Evolutionary conservation across 2,797 vertebrate species (phyloP), one percentile per base, ranked within the genome.

Genomic region (Aldrovandia affinis): DNA sequence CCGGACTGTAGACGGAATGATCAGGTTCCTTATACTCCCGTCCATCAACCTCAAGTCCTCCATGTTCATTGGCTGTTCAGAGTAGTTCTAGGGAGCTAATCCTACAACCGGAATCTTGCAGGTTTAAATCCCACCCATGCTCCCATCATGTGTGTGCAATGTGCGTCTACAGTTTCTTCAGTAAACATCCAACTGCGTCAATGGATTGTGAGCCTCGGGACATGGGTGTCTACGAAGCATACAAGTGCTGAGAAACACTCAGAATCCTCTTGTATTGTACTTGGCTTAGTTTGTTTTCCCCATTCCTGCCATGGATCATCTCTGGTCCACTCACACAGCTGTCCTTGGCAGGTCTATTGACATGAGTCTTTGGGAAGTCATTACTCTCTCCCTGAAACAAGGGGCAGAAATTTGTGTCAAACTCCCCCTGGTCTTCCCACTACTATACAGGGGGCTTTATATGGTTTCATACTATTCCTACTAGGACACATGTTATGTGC

Each of bases 311-410:
- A 52, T 30, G 42, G 39, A 9, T 30, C 3, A 2, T 28, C 44
- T 0, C 4, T 89, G 91, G 85, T 83, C 70, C 44, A 3, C 2
- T 73, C 88, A 92, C 18, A 89, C 88, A 1, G 87, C 83, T 8
- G 80, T 89, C 15, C 89, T 87, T 0, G 92, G 70, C n/a, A 57
- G 77, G 79, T 94, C 93, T 0, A 89, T 57, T 36, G 93, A 95
- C 85, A 95, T 63, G 82, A 94, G 90, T 0, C 93, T 95, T 88
- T 93, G 92, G 10, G 86, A 82, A 0, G 94, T 95, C 73, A 94
- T 83, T 0, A 93, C 90, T 79, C 93, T 89, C 85, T 94, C 92
- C 86, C 95, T 95, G 86, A 25, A 44, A 86, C 33, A 42, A 54
- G 75, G 70, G 80, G 22, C 89, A 88, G 1, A 70, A 25, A 87